A percentile compares a stretch with the other conserved stretches of the same genome.
phyloP scores from a whole-genome alignment of 2,797 vertebrate genomes.

The Halcyon badia region DNA sequence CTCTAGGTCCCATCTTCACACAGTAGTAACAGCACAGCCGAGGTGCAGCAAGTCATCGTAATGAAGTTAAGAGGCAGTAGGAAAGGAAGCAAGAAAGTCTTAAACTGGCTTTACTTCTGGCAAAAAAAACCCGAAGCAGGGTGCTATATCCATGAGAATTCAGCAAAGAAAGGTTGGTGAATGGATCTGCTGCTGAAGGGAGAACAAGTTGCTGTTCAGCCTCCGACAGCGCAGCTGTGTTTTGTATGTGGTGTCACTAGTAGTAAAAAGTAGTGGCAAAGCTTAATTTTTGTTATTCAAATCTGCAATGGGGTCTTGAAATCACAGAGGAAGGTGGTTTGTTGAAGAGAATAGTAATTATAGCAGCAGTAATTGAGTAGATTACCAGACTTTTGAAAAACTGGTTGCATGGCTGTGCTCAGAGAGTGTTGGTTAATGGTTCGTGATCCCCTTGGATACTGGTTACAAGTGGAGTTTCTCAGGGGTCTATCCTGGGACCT shows the following conservation, averaged over 20 bases:
- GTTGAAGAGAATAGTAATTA: background rate
- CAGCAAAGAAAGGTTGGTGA: background rate
- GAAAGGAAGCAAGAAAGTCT: background rate
- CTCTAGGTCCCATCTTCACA: background rate
- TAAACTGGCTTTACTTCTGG: background rate
- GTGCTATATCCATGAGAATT: background rate
- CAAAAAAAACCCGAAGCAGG: background rate
- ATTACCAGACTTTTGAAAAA: background rate
- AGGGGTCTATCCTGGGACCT: background rate
- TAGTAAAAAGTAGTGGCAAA: background rate
- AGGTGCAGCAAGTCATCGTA: accelerated
- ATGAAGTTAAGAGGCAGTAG: background rate
- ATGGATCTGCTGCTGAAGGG: background rate
- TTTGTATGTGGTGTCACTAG: background rate
- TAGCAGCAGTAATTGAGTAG: background rate
- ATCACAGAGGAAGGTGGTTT: background rate
- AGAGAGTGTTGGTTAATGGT: background rate
- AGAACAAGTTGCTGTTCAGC: background rate
- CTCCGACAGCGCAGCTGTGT: background rate
- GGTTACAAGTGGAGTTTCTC: background rate
- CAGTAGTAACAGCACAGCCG: background rate
- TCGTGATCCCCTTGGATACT: background rate
- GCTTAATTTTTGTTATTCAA: background rate
- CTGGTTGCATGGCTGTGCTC: background rate
- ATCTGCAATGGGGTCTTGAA: background rate